A percentile compares a stretch with the other conserved stretches of the same genome.
phyloP scores from a whole-genome alignment of 2,888 invertebrate species.

The Mythimna impura region DNA sequence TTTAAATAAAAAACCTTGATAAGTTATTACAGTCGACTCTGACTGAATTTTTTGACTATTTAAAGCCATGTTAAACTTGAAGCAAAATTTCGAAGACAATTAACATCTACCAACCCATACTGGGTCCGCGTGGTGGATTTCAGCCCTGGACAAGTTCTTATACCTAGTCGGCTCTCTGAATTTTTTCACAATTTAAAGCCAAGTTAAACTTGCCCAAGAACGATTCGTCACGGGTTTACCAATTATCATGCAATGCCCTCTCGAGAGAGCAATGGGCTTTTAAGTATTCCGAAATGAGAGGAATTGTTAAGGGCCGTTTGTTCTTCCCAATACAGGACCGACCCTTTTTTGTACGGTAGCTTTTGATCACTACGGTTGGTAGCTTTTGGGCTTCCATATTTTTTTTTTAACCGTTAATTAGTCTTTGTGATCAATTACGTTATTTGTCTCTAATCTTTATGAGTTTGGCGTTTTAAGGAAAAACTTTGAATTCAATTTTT shows the following conservation, averaged over 20 bases:
- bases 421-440: constrained; percentile 1
- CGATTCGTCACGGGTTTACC: constrained; percentile 32
- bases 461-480: background rate
- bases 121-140: too few relatives aligned
- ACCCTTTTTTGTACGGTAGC: constrained; percentile 20
- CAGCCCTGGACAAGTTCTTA: too few relatives aligned
- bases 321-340: constrained; percentile 17
- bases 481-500: background rate
- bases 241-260: constrained; percentile 28
- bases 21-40: background rate
- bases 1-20: too few relatives aligned
- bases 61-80: background rate
- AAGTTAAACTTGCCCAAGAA: background rate
- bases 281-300: constrained; percentile 40
- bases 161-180: background rate
- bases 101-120: too few relatives aligned
- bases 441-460: too few relatives aligned
- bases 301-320: constrained; percentile 27
- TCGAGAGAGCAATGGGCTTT: constrained; percentile 27
- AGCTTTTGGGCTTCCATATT: background rate
- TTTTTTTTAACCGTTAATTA: constrained; percentile 6
- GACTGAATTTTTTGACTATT: background rate
- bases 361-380: constrained; percentile 10
- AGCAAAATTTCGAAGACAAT: too few relatives aligned
- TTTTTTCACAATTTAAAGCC: background rate